These are phyloP conservation scores for Notarius lentiginosus DNA, from an alignment of 2,113 vertebrate species.

Conservation along the genomic window DNA sequence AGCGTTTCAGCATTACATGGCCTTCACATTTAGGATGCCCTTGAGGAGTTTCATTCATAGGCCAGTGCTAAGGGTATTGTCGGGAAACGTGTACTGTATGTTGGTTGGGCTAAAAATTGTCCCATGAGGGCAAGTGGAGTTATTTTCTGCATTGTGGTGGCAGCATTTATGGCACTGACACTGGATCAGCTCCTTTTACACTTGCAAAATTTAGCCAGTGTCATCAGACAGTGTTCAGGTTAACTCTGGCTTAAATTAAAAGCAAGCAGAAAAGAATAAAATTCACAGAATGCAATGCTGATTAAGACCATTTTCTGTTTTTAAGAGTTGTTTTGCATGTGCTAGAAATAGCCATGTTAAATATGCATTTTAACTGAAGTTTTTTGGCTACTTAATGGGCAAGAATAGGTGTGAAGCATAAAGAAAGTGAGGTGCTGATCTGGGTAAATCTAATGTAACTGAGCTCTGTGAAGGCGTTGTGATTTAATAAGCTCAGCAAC, in stretches of 20 bases:
- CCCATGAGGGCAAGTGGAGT: neutral
- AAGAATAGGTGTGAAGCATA: slow-evolving; percentile 60
- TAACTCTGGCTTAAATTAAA: neutral
- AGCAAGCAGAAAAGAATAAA: neutral
- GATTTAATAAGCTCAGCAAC: slow-evolving; percentile 54
- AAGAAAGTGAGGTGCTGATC: slow-evolving; percentile 59
- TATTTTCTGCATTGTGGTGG: slow-evolving; percentile 10
- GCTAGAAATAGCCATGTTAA: slow-evolving; percentile 39
- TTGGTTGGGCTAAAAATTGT: neutral
- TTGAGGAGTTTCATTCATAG: slow-evolving; percentile 21
- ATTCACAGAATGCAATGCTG: slow-evolving; percentile 9
- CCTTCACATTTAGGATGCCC: slow-evolving; percentile 22
- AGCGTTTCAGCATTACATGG: slow-evolving; percentile 17
- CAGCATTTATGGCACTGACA: neutral
- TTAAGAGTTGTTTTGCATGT: slow-evolving; percentile 11
- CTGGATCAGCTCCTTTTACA: neutral
- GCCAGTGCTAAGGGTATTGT: neutral
- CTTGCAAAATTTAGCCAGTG: neutral
- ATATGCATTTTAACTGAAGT: slow-evolving; percentile 42
- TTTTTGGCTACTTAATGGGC: slow-evolving; percentile 35
- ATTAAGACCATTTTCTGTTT: neutral
- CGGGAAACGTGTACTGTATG: neutral
- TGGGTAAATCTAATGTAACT: slow-evolving; percentile 66
- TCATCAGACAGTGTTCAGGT: neutral
- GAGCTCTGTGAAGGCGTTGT: slow-evolving; percentile 62